A percentile compares a stretch with the other conserved stretches of the same genome.
phyloP scores from a whole-genome alignment of 2,797 vertebrate genomes.

The Myotis planiceps region DNA sequence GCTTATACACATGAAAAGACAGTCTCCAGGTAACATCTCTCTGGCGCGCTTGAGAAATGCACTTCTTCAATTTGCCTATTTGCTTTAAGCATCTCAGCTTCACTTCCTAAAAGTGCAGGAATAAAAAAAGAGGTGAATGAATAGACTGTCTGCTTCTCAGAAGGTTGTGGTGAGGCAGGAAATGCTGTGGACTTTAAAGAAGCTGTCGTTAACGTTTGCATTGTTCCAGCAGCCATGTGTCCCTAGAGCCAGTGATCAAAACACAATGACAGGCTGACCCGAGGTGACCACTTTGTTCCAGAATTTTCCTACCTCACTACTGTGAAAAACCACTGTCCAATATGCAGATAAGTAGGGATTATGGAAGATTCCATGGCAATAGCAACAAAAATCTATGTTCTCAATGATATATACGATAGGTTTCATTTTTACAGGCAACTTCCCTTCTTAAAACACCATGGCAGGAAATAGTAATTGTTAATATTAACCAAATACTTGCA shows the following conservation, averaged over 20 bases:
- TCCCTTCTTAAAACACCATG: not conserved
- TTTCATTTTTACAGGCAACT: not conserved
- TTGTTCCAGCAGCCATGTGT: not conserved
- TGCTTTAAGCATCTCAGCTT: conserved; percentile 36
- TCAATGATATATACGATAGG: not conserved
- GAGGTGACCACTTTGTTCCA: not conserved
- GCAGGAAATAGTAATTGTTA: not conserved
- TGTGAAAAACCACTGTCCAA: conserved; percentile 12
- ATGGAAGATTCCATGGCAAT: not conserved
- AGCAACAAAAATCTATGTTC: not conserved
- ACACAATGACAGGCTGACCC: not conserved
- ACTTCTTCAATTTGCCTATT: not conserved
- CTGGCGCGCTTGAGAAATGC: conserved; percentile 23
- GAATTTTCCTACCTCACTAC: not conserved
- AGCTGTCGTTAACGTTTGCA: conserved; percentile 42
- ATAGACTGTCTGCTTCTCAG: conserved; percentile 14
- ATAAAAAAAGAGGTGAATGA: not conserved
- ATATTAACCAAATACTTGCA: not conserved
- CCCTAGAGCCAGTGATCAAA: conserved; percentile 31
- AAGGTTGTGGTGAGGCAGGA: not conserved
- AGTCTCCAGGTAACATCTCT: conserved; percentile 60
- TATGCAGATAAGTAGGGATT: not conserved
- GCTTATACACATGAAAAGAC: not conserved
- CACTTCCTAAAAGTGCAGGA: conserved; percentile 43
- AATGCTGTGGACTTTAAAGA: conserved; percentile 48